Conservation (phyloP, 2,113 vertebrate genomes). For the Phalacrocorax carbo region DNA sequence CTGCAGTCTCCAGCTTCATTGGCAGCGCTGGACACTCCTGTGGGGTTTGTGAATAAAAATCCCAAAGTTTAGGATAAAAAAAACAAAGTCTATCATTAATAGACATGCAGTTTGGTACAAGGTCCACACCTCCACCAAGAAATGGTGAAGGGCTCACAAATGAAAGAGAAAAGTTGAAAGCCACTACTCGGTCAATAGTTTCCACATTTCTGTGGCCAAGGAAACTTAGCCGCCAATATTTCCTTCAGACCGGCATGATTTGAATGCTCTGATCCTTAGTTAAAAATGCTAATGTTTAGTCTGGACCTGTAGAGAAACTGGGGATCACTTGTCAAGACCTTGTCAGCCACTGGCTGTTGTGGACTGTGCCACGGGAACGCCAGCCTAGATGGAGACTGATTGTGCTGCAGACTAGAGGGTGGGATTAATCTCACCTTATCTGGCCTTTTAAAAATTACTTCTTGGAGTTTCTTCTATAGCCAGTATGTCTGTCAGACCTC, state of each 20-base stretch:
- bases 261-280: neutral
- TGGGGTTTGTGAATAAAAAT: neutral
- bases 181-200: neutral
- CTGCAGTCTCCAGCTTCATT: neutral
- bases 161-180: neutral
- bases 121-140: neutral
- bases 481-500: neutral
- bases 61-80: neutral
- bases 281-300: neutral
- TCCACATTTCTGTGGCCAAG: neutral
- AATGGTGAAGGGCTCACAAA: neutral
- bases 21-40: neutral
- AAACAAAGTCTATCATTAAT: neutral
- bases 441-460: neutral
- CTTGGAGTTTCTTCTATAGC: neutral
- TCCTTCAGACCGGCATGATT: neutral
- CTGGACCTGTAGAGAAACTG: neutral
- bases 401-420: neutral
- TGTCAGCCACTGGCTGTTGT: neutral
- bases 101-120: rapidly evolving
- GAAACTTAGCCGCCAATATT: neutral
- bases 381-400: neutral
- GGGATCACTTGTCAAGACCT: neutral
- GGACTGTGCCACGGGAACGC: neutral
- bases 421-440: neutral